Evolutionary conservation across 2,888 invertebrate species (phyloP), one percentile per base, ranked within the genome.

Genomic region (Abrostola tripartita): DNA sequence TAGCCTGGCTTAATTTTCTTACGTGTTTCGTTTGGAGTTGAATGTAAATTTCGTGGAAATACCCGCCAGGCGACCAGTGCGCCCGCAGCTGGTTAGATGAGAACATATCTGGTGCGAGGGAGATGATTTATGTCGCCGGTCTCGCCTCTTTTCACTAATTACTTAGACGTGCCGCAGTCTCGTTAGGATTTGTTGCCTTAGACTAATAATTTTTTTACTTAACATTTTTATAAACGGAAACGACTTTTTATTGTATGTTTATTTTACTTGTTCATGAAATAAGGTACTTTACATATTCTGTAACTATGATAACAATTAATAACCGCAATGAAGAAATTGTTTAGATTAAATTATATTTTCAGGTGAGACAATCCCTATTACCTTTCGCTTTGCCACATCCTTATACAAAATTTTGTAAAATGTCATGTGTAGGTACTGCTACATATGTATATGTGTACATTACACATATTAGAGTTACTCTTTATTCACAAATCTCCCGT

Each of bases 121-220:
- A 76, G 68, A 85, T 86, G 83, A 88, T 87, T 88, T 85, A 88
- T 86, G 78, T 79, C 69, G 66, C 79, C 71, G 81, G 79, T 78
- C 71, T 75, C 76, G 76, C 71, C 78, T 81, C 79, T 83, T 85
- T 82, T 79, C 81, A 65, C 86, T 88, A 88, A 89, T 88, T 86
- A 87, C 85, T 68, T 68, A 78, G 82, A 83, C 84, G 83, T 83
- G 82, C 79, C 78, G 78, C 76, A 76, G 76, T 71, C 80, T 82
- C 79, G 79, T 80, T 81, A 83, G 83, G 81, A 85, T 86, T 84
- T 85, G 76, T 76, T 71, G 75, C 75, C 71, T 68, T 71, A 56
- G 50, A 60, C 69, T 80, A 83, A 81, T 82, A 82, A 79, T 63
- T 71, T 70, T 47, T 78, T 65, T 77, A 53, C 53, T 53, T 7